Percentiles rank a stretch among this genome's conserved stretches.
phyloP scores from a whole-genome alignment of 1,140 invertebrate genomes.

The Drosophila setifemur region DNA sequence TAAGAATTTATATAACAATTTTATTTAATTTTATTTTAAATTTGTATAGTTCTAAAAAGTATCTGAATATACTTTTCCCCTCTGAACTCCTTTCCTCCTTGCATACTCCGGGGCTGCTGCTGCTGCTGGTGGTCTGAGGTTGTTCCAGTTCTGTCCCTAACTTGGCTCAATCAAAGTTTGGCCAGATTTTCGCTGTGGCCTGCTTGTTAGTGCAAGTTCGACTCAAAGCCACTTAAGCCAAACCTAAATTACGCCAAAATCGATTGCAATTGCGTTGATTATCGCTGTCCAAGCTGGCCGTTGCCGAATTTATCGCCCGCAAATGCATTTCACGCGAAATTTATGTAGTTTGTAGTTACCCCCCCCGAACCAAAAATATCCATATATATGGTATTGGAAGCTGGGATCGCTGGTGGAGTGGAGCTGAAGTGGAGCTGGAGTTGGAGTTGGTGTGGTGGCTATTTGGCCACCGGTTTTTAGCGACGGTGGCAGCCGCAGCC shows the following conservation, averaged over 20 bases:
- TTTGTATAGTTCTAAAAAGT: too few species aligned
- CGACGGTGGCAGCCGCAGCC: slow-evolving; percentile 43
- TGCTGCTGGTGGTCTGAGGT: slow-evolving; percentile 3
- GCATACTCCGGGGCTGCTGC: background rate
- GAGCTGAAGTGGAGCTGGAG: slow-evolving; percentile 13
- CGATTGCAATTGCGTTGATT: slow-evolving; percentile 80
- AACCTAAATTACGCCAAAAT: slow-evolving; percentile 79
- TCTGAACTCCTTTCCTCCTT: background rate
- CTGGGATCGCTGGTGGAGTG: background rate
- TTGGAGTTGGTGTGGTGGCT: slow-evolving; percentile 28
- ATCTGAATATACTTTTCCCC: too few species aligned
- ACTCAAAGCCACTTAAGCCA: slow-evolving; percentile 61
- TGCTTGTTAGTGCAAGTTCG: slow-evolving; percentile 35
- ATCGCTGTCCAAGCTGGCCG: slow-evolving; percentile 58
- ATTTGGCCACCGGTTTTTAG: slow-evolving; percentile 74
- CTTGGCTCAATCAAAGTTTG: slow-evolving; percentile 15
- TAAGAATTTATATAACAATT: too few species aligned
- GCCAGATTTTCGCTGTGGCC: slow-evolving; percentile 2
- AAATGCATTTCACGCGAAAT: slow-evolving; percentile 79
- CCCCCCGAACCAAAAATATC: slow-evolving; percentile 14
- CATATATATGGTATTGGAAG: slow-evolving; percentile 18
- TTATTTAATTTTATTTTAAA: too few species aligned
- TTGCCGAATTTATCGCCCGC: slow-evolving; percentile 75
- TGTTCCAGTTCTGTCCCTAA: background rate
- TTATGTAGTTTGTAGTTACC: slow-evolving; percentile 62